These are phyloP conservation scores for Danaus chrysippus DNA, from an alignment of 2,888 invertebrate species.

Conservation along the genomic window DNA sequence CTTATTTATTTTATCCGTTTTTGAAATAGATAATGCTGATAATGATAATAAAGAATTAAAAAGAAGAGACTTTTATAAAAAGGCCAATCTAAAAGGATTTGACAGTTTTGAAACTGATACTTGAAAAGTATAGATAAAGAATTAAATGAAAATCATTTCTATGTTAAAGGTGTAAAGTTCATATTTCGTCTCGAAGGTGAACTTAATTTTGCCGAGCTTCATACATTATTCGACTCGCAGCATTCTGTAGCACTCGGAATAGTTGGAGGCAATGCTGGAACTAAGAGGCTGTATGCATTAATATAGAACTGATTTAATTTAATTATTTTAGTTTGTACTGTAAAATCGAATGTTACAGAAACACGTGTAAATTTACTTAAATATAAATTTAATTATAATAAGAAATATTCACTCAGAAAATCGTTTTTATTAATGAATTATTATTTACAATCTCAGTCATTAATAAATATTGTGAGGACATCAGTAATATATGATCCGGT, in stretches of 20 bases:
- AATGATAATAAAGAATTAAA: no score
- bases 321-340: no score
- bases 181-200: constrained; percentile 3
- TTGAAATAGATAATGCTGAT: no score
- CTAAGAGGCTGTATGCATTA: no score
- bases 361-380: not conserved
- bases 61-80: no score
- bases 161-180: constrained; percentile 9
- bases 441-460: no score
- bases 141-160: constrained; percentile 7
- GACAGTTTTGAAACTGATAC: constrained; percentile 24
- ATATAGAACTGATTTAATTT: no score
- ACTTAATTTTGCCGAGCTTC: constrained; percentile 25
- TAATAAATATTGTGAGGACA: no score
- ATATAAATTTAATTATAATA: constrained; percentile 1
- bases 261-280: not conserved
- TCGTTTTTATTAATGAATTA: no score
- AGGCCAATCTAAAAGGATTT: constrained; percentile 31
- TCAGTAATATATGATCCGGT: no score
- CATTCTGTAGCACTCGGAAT: not conserved
- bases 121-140: constrained; percentile 18
- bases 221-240: constrained; percentile 9
- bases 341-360: not conserved
- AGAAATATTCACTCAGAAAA: not conserved
- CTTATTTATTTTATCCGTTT: no score